Evolutionary conservation across 2,113 vertebrate species (phyloP).

Genomic region (Acanthochromis polyacanthus): DNA sequence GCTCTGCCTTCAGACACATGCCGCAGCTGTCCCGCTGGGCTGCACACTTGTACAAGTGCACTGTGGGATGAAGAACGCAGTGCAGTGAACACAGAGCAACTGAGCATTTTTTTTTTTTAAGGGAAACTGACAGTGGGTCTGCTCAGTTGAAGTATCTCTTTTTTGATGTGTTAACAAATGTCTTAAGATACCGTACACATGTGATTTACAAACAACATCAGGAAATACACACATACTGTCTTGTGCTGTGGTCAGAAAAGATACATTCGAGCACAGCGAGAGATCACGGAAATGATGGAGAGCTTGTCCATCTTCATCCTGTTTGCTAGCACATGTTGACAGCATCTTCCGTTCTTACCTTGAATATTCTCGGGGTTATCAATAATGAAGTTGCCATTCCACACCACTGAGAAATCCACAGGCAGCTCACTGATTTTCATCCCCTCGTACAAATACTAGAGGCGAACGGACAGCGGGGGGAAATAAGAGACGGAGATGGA

Average conservation of each 20-base stretch:
- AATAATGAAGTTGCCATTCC: slow-evolving; percentile 99
- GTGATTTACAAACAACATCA: slow-evolving; percentile 25
- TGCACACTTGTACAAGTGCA: slow-evolving; percentile 97
- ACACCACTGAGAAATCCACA: slow-evolving; percentile 97
- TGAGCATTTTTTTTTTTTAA: neutral
- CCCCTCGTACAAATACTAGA: slow-evolving; percentile 95
- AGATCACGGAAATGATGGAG: neutral
- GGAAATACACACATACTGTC: slow-evolving; percentile 1
- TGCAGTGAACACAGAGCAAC: neutral
- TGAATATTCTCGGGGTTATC: slow-evolving; percentile 96
- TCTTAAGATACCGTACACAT: neutral
- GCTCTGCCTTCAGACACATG: slow-evolving; percentile 94
- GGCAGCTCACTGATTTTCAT: slow-evolving; percentile 96
- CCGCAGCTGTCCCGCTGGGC: slow-evolving; percentile 98
- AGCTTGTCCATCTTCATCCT: slow-evolving; percentile 3
- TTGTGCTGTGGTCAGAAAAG: slow-evolving; percentile 3
- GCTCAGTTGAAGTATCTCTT: slow-evolving; percentile 16
- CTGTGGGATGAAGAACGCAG: slow-evolving; percentile 78
- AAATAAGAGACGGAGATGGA: slow-evolving; percentile 14
- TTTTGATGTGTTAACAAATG: neutral
- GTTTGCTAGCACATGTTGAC: slow-evolving; percentile 13
- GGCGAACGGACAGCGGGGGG: neutral
- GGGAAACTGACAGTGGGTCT: slow-evolving; percentile 5
- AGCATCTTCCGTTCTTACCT: slow-evolving; percentile 83
- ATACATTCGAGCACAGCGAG: slow-evolving; percentile 10